Base-by-base conservation (phyloP, 2,888 invertebrate genomes). In the Stenolophus ochropezus region DNA sequence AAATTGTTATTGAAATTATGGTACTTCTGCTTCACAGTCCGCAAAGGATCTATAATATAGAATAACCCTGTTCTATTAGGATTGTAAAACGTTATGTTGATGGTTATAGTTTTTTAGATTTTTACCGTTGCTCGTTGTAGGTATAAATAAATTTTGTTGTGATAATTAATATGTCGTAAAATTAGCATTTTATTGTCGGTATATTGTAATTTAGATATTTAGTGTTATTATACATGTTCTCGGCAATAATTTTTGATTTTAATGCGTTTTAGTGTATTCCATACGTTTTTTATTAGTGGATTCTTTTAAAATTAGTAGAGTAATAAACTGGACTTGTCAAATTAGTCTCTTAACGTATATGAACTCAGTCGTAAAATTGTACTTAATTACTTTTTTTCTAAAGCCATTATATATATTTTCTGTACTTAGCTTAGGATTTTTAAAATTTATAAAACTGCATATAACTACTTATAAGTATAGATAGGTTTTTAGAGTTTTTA, bases 71-170 rank as follows among this genome's bases (percentile, higher is more conserved):
- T 25, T 23, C 61, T 61, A 61, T 61, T 61, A 61, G 23, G 61
- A 61, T 5, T 61, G 61, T 61, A 61, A 61, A 61, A 25, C 23
- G 61, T 14, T 6, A 14, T 61, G 61, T 14, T 61, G 61, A 61
- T 25, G 61, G 25, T 25, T 61, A 25, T 61, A 61, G 14, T 23
- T 61, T 61, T 61, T 25, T 61, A 25, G 23, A 61, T 61, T 61
- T 61, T 61, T 61, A 61, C 61, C 61, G 61, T 61, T 61, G 61
- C 61, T 61, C 25, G 23, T 14, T 61, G 61, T 61, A 61, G 61
- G 61, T 61, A 61, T 61, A 61, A 4, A 61, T 61, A 61, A 61
- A 61, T 61, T 61, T 61, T 61, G 61, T 61, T 23, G 8, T n/a
- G 61, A 61, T 61, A 25, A 61, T 61, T 61, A 61, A 25, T 61